These are phyloP conservation scores for Phyllostomus discolor DNA, from an alignment of 2,113 vertebrate species.

Conservation along the genomic window DNA sequence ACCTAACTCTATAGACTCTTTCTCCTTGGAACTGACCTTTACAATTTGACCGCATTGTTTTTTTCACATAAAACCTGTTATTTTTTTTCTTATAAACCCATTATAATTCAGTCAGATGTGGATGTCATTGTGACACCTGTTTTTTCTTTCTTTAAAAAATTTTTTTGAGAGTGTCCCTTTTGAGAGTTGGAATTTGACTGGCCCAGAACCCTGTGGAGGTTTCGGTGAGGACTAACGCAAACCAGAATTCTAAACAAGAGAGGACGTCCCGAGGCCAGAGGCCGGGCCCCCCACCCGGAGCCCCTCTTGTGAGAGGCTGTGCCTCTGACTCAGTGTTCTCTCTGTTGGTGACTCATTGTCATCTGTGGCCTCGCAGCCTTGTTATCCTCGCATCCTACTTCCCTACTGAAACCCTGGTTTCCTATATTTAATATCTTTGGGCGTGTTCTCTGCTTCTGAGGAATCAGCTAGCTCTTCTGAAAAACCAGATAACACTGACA, in stretches of 20 bases:
- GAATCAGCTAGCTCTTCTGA: background rate
- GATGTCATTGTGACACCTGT: background rate
- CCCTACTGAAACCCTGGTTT: constrained; percentile 35
- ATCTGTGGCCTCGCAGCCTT: background rate
- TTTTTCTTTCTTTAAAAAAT: background rate
- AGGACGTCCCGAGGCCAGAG: background rate
- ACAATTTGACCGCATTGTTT: background rate
- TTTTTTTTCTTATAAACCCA: background rate
- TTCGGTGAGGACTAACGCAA: background rate
- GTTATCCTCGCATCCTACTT: constrained; percentile 3
- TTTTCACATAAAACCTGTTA: background rate
- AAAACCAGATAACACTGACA: background rate
- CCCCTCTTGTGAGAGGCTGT: background rate
- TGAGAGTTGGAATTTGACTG: background rate
- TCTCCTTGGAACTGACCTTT: background rate
- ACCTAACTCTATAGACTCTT: background rate
- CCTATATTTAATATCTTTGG: constrained; percentile 38
- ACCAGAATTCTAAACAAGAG: background rate
- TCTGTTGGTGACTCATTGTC: constrained; percentile 12
- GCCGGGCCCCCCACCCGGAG: background rate
- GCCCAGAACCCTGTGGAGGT: background rate
- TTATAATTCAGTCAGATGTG: background rate
- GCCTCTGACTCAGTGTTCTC: constrained; percentile 1
- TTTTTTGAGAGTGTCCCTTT: background rate
- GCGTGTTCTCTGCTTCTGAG: background rate